Percentiles rank a stretch among this genome's conserved stretches.
These are phyloP conservation scores for Clamator glandarius DNA, from an alignment of 2,797 vertebrate genomes.

Conservation along the genomic window DNA sequence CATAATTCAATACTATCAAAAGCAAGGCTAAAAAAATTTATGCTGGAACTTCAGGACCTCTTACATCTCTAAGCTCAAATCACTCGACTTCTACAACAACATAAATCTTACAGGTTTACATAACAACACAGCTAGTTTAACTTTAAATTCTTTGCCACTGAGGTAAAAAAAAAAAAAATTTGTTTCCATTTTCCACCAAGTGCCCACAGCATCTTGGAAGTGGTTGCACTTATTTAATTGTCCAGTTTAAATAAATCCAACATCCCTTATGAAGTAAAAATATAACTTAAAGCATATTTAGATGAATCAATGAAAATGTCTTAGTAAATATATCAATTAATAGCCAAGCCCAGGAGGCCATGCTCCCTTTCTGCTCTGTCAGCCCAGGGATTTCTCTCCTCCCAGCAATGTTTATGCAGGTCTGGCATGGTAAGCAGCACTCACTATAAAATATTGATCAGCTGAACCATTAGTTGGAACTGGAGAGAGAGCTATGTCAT, in stretches of 20 bases:
- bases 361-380: not conserved
- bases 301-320: not conserved
- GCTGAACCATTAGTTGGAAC: not conserved
- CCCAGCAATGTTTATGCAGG: not conserved
- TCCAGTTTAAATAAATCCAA: not conserved
- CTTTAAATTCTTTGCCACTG: not conserved
- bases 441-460: slow-evolving; percentile 4
- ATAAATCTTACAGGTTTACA: not conserved
- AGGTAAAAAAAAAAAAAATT: not conserved
- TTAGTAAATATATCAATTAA: slow-evolving; percentile 4
- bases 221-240: not conserved
- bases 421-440: not conserved
- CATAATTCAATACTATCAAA: not conserved
- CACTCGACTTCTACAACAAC: not conserved
- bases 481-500: not conserved
- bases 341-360: not conserved
- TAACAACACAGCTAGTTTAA: not conserved
- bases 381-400: not conserved
- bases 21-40: not conserved
- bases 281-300: not conserved
- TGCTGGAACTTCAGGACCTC: not conserved
- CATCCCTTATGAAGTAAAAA: not conserved
- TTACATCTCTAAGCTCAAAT: not conserved
- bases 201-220: not conserved
- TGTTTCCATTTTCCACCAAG: not conserved